Percentiles rank a stretch among this genome's conserved stretches.
phyloP scores from a whole-genome alignment of 1,140 invertebrate genomes.

The Drosophila parabipectinata region DNA sequence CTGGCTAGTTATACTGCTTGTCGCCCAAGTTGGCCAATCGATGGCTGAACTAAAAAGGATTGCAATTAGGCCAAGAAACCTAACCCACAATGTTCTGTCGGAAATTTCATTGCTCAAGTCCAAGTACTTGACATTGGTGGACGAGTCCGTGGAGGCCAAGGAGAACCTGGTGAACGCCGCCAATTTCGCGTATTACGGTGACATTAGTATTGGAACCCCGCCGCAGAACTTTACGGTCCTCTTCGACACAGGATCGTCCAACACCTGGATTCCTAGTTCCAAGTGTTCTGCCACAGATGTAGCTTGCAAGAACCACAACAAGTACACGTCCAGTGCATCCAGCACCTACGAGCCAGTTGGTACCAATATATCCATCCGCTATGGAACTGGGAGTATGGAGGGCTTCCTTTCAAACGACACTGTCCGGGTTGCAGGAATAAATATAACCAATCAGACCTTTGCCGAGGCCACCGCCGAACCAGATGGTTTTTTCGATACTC shows the following conservation, averaged over 20 bases:
- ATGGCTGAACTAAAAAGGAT: neutral
- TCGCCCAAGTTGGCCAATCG: neutral
- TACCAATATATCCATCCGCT: slow-evolving; percentile 95
- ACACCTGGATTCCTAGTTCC: slow-evolving; percentile 99
- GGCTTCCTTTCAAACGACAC: slow-evolving; percentile 96
- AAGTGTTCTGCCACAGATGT: slow-evolving; percentile 91
- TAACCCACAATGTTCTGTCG: neutral
- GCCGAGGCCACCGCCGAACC: slow-evolving; percentile 98
- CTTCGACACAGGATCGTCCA: slow-evolving; percentile 99
- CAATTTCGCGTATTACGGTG: slow-evolving; percentile 96
- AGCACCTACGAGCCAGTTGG: slow-evolving; percentile 94
- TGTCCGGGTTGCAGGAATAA: slow-evolving; percentile 88
- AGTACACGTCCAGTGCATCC: slow-evolving; percentile 93
- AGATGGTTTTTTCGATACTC: slow-evolving; percentile 91
- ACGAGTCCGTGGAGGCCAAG: neutral
- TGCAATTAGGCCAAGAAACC: neutral
- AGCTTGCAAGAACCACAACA: slow-evolving; percentile 88
- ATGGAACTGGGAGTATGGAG: slow-evolving; percentile 97
- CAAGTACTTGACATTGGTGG: neutral
- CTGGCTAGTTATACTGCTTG: neutral
- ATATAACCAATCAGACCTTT: slow-evolving; percentile 94
- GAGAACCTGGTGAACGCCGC: neutral
- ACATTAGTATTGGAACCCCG: slow-evolving; percentile 95
- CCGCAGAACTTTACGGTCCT: slow-evolving; percentile 96
- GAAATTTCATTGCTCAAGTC: neutral